Conservation (phyloP, 1,140 invertebrate genomes). For the Neuroterus valhalla region DNA sequence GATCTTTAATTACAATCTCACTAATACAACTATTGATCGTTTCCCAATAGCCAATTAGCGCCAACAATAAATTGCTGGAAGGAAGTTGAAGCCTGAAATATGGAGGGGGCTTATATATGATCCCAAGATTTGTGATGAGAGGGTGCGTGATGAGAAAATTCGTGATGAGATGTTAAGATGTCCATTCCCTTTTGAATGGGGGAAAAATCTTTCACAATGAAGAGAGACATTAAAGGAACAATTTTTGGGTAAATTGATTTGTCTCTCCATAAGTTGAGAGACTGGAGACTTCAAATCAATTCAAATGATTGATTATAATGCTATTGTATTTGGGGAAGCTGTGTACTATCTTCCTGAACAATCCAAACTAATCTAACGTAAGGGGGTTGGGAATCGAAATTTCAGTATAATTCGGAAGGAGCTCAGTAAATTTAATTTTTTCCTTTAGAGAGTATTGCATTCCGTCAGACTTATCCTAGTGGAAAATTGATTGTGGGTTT, state of each 20-base stretch:
- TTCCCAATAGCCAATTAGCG: conserved; percentile 50
- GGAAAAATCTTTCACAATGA: no score
- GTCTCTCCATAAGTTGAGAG: not conserved
- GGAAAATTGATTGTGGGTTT: conserved; percentile 6
- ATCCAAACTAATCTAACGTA: not conserved
- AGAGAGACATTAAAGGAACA: not conserved
- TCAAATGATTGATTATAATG: conserved; percentile 10
- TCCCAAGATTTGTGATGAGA: no score
- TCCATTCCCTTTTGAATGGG: not conserved
- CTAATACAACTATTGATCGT: conserved; percentile 34
- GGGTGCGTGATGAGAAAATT: not conserved
- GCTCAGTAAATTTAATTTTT: conserved; percentile 5
- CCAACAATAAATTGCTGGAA: conserved; percentile 39
- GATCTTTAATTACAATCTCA: no score
- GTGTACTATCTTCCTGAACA: not conserved
- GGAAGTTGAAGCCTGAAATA: not conserved
- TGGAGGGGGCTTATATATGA: no score
- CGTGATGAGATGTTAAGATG: not conserved
- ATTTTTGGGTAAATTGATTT: not conserved
- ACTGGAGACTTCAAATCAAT: not conserved
- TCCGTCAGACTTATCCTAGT: not conserved
- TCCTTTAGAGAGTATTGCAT: not conserved
- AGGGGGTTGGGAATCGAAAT: not conserved
- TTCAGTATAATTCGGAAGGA: not conserved
- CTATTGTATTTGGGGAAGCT: not conserved